phyloP scores from a whole-genome alignment of 2,888 invertebrate genomes.

The Folsomia candida region DNA sequence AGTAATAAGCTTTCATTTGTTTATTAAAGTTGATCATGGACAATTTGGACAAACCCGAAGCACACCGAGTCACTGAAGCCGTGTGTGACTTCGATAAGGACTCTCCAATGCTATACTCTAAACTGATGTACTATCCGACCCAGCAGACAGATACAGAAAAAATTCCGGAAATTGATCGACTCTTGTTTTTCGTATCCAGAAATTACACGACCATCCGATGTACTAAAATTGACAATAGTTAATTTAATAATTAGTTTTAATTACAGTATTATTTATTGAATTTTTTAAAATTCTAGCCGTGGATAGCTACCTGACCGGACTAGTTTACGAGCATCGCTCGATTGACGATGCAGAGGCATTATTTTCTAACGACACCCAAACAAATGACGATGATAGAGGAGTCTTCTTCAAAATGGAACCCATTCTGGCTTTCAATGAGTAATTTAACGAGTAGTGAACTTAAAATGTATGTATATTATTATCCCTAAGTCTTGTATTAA shows the following conservation, averaged over 20 bases:
- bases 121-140: background rate
- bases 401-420: constrained; percentile 3
- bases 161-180: background rate
- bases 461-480: too few species aligned
- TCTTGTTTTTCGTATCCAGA: constrained; percentile 1
- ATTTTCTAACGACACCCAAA: too few species aligned
- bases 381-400: background rate
- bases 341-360: background rate
- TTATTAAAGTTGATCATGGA: constrained; percentile 9
- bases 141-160: background rate
- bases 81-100: background rate
- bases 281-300: too few species aligned
- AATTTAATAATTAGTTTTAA: too few species aligned
- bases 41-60: background rate
- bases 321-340: background rate
- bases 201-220: background rate
- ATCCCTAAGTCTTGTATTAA: too few species aligned
- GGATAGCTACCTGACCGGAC: too few species aligned
- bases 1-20: too few species aligned
- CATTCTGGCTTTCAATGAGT: constrained; percentile 1
- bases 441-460: background rate
- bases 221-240: too few species aligned
- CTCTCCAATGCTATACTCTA: background rate
- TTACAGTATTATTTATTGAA: too few species aligned
- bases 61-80: background rate